Conservation (phyloP, 1,140 invertebrate genomes). For the Halotydeus destructor region DNA sequence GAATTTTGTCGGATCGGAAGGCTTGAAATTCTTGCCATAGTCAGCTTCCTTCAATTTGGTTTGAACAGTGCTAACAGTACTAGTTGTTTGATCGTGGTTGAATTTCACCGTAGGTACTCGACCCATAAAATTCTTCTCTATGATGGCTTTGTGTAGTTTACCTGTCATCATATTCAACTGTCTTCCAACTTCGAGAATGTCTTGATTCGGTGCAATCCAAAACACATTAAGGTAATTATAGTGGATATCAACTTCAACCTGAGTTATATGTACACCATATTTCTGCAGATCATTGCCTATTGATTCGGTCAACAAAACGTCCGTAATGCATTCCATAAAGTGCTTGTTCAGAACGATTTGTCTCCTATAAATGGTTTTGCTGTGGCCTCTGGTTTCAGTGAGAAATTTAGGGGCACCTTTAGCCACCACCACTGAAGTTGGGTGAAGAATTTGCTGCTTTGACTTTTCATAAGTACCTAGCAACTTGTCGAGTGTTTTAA, state of each 20-base stretch:
- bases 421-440: too few species aligned
- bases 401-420: too few species aligned
- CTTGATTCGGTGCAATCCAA: slow-evolving; percentile 4
- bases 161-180: slow-evolving; percentile 5
- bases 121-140: slow-evolving; percentile 1
- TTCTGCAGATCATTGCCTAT: background rate
- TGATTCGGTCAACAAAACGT: slow-evolving; percentile 4
- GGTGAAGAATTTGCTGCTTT: too few species aligned
- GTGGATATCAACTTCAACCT: background rate
- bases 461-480: too few species aligned
- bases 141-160: slow-evolving; percentile 3
- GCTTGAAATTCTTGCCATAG: background rate
- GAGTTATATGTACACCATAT: slow-evolving; percentile 5
- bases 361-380: too few species aligned
- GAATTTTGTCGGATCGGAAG: background rate
- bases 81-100: slow-evolving; percentile 2
- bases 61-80: background rate
- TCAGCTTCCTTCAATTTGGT: background rate
- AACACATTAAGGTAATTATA: background rate
- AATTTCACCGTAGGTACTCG: slow-evolving; percentile 5
- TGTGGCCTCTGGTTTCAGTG: too few species aligned
- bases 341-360: slow-evolving; percentile 7
- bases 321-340: slow-evolving; percentile 1
- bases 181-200: background rate
- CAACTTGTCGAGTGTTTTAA: too few species aligned